phyloP scores from a whole-genome alignment of 2,888 invertebrate species.

The Meloe dianella region DNA sequence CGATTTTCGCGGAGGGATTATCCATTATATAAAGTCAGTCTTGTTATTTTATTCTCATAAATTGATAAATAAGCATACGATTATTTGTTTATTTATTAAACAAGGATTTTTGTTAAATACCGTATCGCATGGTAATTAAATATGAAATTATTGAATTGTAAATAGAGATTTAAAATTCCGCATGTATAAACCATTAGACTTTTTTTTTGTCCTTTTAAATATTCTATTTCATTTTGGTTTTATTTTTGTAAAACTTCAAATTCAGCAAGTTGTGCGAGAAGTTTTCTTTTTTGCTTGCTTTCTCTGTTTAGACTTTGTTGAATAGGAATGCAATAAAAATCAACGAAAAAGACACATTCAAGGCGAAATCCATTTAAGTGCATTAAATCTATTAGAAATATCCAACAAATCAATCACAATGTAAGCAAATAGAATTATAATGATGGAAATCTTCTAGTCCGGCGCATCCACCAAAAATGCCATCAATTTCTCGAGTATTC shows the following conservation, averaged over 20 bases:
- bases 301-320: background rate
- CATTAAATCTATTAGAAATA: background rate
- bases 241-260: background rate
- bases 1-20: background rate
- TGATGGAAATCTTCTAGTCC: background rate
- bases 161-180: background rate
- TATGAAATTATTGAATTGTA: too few species aligned
- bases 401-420: slow-evolving; percentile 3
- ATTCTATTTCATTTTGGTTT: background rate
- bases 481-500: too few species aligned
- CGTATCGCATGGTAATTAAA: background rate
- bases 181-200: background rate
- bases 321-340: background rate
- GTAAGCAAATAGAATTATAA: background rate
- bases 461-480: slow-evolving; percentile 9
- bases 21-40: background rate
- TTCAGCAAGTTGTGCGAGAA: background rate
- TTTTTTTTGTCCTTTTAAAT: background rate
- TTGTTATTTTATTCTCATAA: background rate
- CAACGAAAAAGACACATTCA: background rate
- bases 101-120: background rate
- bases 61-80: background rate
- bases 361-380: background rate
- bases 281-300: background rate
- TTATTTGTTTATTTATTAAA: background rate